These are phyloP conservation scores for Meteorus colon DNA, from an alignment of 2,888 invertebrate genomes.

Conservation along the genomic window DNA sequence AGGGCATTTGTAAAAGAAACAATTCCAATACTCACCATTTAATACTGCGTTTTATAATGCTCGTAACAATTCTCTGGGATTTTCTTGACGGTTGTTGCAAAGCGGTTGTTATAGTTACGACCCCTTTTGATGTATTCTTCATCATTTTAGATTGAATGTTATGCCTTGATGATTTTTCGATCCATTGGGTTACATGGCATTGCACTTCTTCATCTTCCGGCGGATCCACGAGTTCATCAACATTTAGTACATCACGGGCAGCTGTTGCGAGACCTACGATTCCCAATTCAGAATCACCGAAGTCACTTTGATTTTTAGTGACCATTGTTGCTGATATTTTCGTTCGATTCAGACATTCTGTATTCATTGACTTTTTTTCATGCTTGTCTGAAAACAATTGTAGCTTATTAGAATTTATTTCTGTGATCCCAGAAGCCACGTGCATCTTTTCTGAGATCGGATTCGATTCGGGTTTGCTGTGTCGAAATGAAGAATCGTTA, in stretches of 20 bases:
- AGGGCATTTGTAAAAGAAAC: background rate
- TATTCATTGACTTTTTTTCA: background rate
- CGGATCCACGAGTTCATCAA: slow-evolving; percentile 58
- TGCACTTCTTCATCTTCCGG: slow-evolving; percentile 35
- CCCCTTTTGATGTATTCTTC: slow-evolving; percentile 37
- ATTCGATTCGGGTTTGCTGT: background rate
- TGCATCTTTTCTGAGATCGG: background rate
- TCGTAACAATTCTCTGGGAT: slow-evolving; percentile 67
- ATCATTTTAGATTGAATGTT: slow-evolving; percentile 26
- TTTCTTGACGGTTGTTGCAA: slow-evolving; percentile 59
- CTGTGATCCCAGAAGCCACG: background rate
- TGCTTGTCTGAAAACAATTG: background rate
- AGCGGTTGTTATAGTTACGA: slow-evolving; percentile 39
- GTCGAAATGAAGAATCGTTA: background rate
- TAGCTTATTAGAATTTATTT: slow-evolving; percentile 2
- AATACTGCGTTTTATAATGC: slow-evolving; percentile 69
- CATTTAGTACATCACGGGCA: slow-evolving; percentile 63
- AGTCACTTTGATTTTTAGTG: background rate
- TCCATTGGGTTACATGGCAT: slow-evolving; percentile 71
- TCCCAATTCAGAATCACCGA: slow-evolving; percentile 59
- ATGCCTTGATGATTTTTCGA: slow-evolving; percentile 56
- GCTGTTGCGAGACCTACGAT: slow-evolving; percentile 68
- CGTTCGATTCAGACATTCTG: background rate
- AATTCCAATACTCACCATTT: slow-evolving; percentile 66
- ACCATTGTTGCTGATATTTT: background rate